Conservation (phyloP, 2,113 vertebrate genomes). For the Prionailurus viverrinus region DNA sequence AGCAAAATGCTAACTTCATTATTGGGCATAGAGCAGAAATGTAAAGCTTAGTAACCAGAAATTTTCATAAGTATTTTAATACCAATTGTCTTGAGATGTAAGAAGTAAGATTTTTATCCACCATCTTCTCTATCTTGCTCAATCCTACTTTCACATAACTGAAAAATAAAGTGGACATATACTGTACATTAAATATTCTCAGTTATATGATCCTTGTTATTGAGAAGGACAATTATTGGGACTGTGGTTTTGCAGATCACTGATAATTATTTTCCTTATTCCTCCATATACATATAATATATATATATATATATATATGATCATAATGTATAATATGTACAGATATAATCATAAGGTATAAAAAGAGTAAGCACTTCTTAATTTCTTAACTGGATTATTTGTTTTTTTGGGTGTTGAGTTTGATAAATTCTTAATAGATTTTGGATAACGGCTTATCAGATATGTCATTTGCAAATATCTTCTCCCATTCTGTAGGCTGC, state of each 20-base stretch:
- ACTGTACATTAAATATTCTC: not conserved
- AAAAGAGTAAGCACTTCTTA: not conserved
- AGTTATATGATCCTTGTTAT: not conserved
- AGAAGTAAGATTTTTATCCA: not conserved
- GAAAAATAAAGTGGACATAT: not conserved
- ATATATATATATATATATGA: not conserved
- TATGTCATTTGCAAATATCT: no score
- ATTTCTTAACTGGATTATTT: no score
- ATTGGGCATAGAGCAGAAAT: not conserved
- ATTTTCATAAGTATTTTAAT: conserved; percentile 27
- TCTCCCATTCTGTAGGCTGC: no score
- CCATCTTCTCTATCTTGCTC: not conserved
- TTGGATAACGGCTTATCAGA: no score
- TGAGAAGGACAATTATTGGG: not conserved
- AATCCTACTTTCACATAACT: not conserved
- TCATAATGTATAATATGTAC: not conserved
- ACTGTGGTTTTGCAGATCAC: not conserved
- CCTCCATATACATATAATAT: not conserved
- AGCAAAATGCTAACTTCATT: conserved; percentile 24
- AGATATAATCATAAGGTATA: not conserved
- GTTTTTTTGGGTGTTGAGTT: no score
- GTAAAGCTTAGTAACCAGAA: not conserved
- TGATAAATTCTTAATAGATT: no score
- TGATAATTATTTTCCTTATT: not conserved
- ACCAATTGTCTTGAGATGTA: not conserved